Base-by-base conservation (phyloP, 2,113 vertebrate genomes). In the Uria aalge region DNA sequence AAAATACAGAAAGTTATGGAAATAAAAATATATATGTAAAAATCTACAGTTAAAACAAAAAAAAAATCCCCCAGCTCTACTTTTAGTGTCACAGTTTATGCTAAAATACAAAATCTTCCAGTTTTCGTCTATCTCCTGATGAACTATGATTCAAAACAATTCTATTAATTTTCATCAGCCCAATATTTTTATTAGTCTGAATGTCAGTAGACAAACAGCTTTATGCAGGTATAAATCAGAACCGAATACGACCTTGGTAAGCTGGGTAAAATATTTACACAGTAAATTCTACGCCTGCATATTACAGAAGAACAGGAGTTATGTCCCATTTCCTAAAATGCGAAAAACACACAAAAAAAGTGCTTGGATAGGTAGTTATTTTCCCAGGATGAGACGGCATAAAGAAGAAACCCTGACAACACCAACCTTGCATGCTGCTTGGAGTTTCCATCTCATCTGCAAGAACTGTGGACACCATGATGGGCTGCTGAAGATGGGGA, bases 401-500 rank as follows among this genome's bases (percentile, higher is more conserved):
- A 56, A 43, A 34, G 45, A 63, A 19, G 13, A 41, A 73, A 22
- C 45, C 53, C 36, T 40, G 23, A 55, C n/a, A 55, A 16, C 64
- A 95, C 97, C 96, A 95, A 99, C 99, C 98, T 98, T 97, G 98
- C 96, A 99, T 98, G 95, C 97, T 98, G 82, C 97, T 98, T 27
- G 98, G 98, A n/a, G 95, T 97, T 66, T 98, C 98, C 98, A 98
- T 97, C 90, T 98, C 98, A 17, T 99, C 99, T 0, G 99, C 96
- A 34, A 99, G 94, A 59, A 97, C 85, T 13, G 98, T 92, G 50
- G 98, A 98, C 9, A 99, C 98, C 98, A 99, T 99, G 90, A 99
- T 98, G 21, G 98, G 96, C 93, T 99, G 99, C 88, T 98, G 98
- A 92, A 99, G 98, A 96, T 99, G 98, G 45, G 99, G 98, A 19